These are phyloP conservation scores for Volucella zonaria DNA, from an alignment of 2,888 invertebrate genomes.

Conservation along the genomic window DNA sequence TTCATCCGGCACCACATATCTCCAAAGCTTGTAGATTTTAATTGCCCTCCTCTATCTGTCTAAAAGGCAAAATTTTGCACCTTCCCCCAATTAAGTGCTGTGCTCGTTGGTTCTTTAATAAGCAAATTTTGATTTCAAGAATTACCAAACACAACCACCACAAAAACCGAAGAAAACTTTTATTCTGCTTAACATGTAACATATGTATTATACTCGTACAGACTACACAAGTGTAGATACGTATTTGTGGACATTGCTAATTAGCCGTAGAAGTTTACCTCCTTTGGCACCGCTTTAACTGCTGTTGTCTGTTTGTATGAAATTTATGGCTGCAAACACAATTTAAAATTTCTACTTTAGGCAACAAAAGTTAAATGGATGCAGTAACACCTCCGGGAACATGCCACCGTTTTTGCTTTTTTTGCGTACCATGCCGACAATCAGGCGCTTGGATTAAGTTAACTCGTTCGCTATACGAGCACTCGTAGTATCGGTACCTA, in stretches of 20 bases:
- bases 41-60: no score
- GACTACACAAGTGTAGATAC: no score
- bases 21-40: no score
- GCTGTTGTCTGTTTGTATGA: slow-evolving; percentile 23
- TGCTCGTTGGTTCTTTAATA: no score
- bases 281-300: neutral
- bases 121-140: no score
- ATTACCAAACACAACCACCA: neutral
- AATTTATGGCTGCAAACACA: slow-evolving; percentile 63
- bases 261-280: slow-evolving; percentile 46
- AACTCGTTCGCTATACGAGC: slow-evolving; percentile 37
- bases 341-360: slow-evolving; percentile 57
- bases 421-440: slow-evolving; percentile 19
- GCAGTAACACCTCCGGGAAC: slow-evolving; percentile 60
- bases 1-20: no score
- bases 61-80: no score
- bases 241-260: slow-evolving; percentile 55
- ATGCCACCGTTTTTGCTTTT: slow-evolving; percentile 7
- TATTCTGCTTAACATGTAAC: no score
- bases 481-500: no score
- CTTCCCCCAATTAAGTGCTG: no score
- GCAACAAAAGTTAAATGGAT: slow-evolving; percentile 51
- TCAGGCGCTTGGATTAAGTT: slow-evolving; percentile 61
- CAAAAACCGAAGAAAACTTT: neutral
- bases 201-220: no score